Evolutionary conservation across 2,888 invertebrate species (phyloP).

Genomic region (Chrysolina haemoptera): DNA sequence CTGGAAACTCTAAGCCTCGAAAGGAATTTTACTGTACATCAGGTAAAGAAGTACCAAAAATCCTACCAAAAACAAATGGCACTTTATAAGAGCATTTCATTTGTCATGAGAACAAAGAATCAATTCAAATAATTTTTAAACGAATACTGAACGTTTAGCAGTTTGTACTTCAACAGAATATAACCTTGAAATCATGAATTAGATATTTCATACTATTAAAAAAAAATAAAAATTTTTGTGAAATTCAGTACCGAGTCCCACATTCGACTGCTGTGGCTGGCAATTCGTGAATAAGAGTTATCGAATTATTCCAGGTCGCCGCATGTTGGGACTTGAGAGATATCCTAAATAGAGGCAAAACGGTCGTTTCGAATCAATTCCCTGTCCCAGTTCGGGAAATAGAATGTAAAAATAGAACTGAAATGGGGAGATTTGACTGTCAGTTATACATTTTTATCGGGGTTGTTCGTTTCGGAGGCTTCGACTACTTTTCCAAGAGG

Average conservation of each 20-base stretch:
- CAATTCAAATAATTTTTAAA: no score
- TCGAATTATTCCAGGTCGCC: conserved; percentile 22
- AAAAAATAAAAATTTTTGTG: neutral
- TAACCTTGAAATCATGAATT: no score
- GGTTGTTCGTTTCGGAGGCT: neutral
- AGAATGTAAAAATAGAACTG: conserved; percentile 11
- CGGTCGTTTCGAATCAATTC: conserved; percentile 21
- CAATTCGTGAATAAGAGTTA: conserved; percentile 10
- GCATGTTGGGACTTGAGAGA: conserved; percentile 3
- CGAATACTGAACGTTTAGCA: no score
- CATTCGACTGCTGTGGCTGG: neutral
- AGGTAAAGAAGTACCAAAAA: no score
- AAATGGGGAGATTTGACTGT: neutral
- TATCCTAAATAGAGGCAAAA: conserved; percentile 15
- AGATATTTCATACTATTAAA: no score
- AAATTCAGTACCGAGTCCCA: neutral
- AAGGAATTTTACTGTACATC: no score
- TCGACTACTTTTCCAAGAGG: neutral
- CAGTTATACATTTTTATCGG: conserved; percentile 14
- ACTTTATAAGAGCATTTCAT: no score
- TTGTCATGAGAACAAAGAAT: no score
- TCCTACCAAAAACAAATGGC: no score
- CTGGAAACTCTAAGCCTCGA: no score
- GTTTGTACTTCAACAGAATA: no score
- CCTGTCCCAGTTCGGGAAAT: conserved; percentile 7